These are phyloP conservation scores for Lasius platythorax DNA, from an alignment of 2,888 invertebrate species.

Conservation along the genomic window DNA sequence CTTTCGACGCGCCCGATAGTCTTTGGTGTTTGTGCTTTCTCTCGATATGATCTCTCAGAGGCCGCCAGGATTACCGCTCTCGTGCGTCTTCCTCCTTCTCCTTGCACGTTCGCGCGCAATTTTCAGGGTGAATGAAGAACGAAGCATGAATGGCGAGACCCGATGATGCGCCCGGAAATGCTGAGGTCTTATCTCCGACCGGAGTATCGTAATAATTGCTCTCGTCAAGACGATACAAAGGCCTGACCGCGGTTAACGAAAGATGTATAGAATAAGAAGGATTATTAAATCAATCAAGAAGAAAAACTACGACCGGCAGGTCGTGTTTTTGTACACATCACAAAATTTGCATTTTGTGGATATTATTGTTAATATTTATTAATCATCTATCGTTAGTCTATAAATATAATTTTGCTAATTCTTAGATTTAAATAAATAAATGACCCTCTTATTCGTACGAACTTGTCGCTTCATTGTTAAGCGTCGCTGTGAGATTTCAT, in stretches of 20 bases:
- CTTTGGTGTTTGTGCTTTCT: conserved; percentile 22
- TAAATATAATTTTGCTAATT: not conserved
- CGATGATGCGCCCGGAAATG: conserved; percentile 78
- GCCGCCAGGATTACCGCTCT: conserved; percentile 24
- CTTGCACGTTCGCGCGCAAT: conserved; percentile 75
- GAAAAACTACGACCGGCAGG: not conserved
- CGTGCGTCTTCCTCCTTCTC: conserved; percentile 21
- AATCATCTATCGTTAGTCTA: not conserved
- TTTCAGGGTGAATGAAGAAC: conserved; percentile 81
- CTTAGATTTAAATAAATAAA: not conserved
- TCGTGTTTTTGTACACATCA: not conserved
- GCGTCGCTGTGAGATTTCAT: conserved; percentile 29
- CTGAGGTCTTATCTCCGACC: conserved; percentile 12
- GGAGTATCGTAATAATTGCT: conserved; percentile 25
- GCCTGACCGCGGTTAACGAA: not conserved
- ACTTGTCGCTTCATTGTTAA: not conserved
- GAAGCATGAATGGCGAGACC: conserved; percentile 79
- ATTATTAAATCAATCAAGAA: not conserved
- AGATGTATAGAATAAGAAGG: not conserved
- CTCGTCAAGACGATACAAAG: conserved; percentile 27
- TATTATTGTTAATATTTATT: not conserved
- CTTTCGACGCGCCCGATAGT: conserved; percentile 9
- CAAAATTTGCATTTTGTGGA: not conserved
- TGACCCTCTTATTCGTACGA: not conserved
- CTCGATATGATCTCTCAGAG: conserved; percentile 35